These are phyloP conservation scores for Tolmerus cingulatus DNA, from an alignment of 2,888 invertebrate genomes.

Conservation along the genomic window DNA sequence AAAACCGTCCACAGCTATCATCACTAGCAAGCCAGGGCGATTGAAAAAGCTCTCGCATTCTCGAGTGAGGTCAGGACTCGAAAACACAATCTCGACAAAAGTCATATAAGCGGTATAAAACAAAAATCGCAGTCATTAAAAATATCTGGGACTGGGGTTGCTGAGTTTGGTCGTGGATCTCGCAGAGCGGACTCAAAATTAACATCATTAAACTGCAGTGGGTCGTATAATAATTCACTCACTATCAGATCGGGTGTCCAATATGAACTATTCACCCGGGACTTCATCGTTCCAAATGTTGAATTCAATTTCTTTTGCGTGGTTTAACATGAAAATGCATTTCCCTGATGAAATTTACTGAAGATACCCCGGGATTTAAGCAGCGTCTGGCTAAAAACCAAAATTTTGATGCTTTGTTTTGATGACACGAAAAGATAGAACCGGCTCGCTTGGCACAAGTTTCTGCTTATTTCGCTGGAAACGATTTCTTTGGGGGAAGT, in stretches of 20 bases:
- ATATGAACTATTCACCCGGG: constrained; percentile 38
- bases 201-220: constrained; percentile 35
- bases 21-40: neutral
- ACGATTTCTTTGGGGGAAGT: constrained; percentile 35
- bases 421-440: constrained; percentile 47
- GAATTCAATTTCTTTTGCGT: constrained; percentile 42
- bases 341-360: constrained; percentile 28
- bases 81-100: constrained; percentile 3
- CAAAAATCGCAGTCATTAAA: constrained; percentile 22
- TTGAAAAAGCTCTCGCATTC: neutral
- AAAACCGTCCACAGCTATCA: neutral
- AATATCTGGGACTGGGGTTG: constrained; percentile 1
- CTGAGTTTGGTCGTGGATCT: neutral
- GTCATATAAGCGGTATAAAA: constrained; percentile 15
- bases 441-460: constrained; percentile 45
- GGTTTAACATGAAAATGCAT: constrained; percentile 41
- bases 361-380: constrained; percentile 6
- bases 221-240: constrained; percentile 32
- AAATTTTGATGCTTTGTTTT: constrained; percentile 48
- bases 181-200: neutral
- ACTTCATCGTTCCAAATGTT: constrained; percentile 38
- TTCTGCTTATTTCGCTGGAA: constrained; percentile 43
- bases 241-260: constrained; percentile 36
- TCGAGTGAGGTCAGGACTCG: neutral
- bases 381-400: constrained; percentile 38